phyloP scores from a whole-genome alignment of 37 sponge, comb jelly and placozoan species.

The Dysidea cf. avara region DNA sequence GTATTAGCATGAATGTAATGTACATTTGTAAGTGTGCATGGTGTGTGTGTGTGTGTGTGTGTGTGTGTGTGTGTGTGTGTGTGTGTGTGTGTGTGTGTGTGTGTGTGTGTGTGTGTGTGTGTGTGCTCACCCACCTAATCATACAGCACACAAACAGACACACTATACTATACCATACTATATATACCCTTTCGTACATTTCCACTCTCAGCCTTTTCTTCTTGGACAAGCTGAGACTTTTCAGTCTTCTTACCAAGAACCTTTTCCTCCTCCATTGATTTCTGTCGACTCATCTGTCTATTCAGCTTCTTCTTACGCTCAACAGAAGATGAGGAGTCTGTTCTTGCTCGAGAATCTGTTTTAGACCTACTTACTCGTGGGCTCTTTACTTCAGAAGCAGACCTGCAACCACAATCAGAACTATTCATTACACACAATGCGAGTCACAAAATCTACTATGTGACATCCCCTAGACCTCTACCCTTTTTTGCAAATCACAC shows the following conservation, averaged over 20 bases:
- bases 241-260: slow-evolving; percentile 11
- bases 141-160: too few relatives aligned
- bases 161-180: too few relatives aligned
- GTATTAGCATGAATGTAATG: background rate
- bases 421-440: too few relatives aligned
- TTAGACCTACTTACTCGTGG: too few relatives aligned
- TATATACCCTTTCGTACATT: slow-evolving; percentile 54
- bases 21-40: too few relatives aligned
- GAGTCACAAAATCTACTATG: too few relatives aligned
- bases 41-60: background rate
- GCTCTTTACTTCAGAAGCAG: too few relatives aligned
- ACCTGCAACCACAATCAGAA: too few relatives aligned
- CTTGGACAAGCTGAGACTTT: slow-evolving; percentile 47
- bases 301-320: background rate
- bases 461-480: too few relatives aligned
- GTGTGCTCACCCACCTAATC: too few relatives aligned
- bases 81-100: background rate
- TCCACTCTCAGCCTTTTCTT: slow-evolving; percentile 80
- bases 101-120: background rate
- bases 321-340: background rate
- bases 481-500: too few relatives aligned
- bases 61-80: background rate
- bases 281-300: slow-evolving; percentile 4
- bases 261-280: slow-evolving; percentile 6
- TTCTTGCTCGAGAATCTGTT: background rate